Evolutionary conservation across 2,113 vertebrate species (phyloP), one percentile per base, ranked within the genome.

Genomic region (Eurystomus gularis): DNA sequence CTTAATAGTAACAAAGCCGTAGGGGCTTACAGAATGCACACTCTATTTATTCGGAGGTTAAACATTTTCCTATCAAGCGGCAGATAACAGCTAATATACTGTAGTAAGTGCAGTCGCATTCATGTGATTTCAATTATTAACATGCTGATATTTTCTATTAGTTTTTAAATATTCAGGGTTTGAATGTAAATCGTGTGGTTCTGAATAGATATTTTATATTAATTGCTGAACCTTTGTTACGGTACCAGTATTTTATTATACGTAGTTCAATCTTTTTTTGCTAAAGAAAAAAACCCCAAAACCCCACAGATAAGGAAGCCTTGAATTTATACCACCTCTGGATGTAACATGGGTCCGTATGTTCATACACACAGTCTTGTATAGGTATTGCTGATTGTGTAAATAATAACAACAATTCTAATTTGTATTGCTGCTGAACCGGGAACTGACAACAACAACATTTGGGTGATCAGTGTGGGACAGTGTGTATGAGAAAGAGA

Each of bases 111-210:
- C 85, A 85, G 54, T 42, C 75, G 83, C 88, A 90, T 92, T 91
- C 82, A 75, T 71, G 39, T 82, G 78, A 92, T 94, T 92, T 94
- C 93, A 92, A 64, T 89, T 95, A 95, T 95, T 96, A 91, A 92
- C 70, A 68, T 88, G 90, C 57, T 95, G 90, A 95, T 93, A 88
- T 93, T 96, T 94, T 91, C 69, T 91, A 88, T 94, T 94, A 95
- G 86, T 75, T 95, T 97, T 96, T 95, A 93, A 96, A 75, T 88
- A 94, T 93, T 92, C 9, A 0, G 35, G 20, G 25, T 31, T 89
- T 62, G 72, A 90, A 90, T 86, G 54, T 88, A 93, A 88, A 72
- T 88, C 40, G 64, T 64, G 64, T 68, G 77, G 54, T 82, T 82
- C 76, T 72, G 72, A 90, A 88, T 33, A 71, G 78, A 61, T 69